Evolutionary conservation across 2,113 vertebrate species (phyloP), one percentile per base, ranked within the genome.

Genomic region (Polypterus bichir): DNA sequence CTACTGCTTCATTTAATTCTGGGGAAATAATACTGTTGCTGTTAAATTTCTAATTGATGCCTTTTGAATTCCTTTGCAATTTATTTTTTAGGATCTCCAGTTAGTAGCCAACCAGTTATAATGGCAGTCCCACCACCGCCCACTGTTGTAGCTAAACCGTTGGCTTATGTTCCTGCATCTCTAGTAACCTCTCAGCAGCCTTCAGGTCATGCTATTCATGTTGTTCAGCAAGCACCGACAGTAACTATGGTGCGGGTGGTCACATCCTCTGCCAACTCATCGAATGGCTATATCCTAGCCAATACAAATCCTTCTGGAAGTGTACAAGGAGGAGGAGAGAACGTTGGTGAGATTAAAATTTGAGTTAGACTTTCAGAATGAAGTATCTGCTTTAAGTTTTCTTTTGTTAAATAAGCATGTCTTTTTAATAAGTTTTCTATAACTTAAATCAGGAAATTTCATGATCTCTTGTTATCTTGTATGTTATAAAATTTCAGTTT

Each of bases 191-290:
- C 89, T 0, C 88, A 89, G 69, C 76, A 84, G 66, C 78, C 90
- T 44, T 68, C 89, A 0, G 81, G 86, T 64, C 93, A 97, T 1
- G 88, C 93, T 0, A 88, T 98, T 64, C 94, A 97, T 1, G 73
- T 96, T 1, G 86, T 98, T 27, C 95, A 97, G 9, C 81, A 90
- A 60, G 90, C 91, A 7, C 82, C 93, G 51, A 87, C 93, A 0
- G 86, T 97, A 73, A 93, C 95, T 70, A 97, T 97, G 96, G 85
- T 98, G 70, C 78, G 94, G 51, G 89, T 97, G 65, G 84, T 97
- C 60, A 92, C 91, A 74, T 81, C 85, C 48, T 77, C 86, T 0
- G 77, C 91, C 70, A 88, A 71, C 72, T 86, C 92, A 1, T 86
- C 90, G 0, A 98, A 97, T 0, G 96, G 96, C 2, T 98, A 97